A percentile compares a stretch with the other conserved stretches of the same genome.
Conservation (phyloP, 2,797 vertebrate species). For the Pseudotriccus pelzelni region DNA sequence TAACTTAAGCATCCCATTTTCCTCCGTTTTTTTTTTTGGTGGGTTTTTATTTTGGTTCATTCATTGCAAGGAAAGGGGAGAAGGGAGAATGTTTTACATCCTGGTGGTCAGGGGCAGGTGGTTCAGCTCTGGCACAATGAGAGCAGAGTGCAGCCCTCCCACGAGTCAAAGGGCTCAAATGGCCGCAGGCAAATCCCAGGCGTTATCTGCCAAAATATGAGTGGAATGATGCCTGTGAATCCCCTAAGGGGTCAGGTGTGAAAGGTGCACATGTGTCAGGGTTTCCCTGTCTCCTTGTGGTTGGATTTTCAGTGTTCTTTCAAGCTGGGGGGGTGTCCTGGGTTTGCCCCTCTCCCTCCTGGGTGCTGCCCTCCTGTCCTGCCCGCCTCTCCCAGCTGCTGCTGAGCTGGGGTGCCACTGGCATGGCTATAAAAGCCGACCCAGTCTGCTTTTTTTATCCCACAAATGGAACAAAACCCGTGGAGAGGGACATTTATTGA, state of each 20-base stretch:
- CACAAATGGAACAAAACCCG: fast-evolving
- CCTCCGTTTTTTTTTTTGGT: neutral
- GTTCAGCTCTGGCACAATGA: neutral
- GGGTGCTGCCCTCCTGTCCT: neutral
- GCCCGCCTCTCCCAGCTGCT: neutral
- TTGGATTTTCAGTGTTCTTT: neutral
- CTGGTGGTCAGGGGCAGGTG: neutral
- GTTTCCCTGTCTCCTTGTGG: neutral
- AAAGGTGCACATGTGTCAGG: neutral
- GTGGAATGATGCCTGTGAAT: neutral
- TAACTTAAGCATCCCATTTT: neutral
- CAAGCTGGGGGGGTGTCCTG: neutral
- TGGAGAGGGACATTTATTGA: fast-evolving
- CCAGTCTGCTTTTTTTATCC: neutral
- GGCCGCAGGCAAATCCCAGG: neutral
- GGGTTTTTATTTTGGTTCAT: neutral
- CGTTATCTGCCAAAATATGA: neutral
- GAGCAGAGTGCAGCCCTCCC: neutral
- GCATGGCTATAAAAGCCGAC: fast-evolving
- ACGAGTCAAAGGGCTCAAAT: neutral
- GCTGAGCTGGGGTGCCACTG: neutral
- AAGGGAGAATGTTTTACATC: neutral
- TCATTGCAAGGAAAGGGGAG: neutral
- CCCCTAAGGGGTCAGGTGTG: neutral
- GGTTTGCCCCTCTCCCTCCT: neutral